A percentile compares a stretch with the other conserved stretches of the same genome.
These are phyloP conservation scores for Doris montereyensis DNA, from an alignment of 2,888 invertebrate species.

Conservation along the genomic window DNA sequence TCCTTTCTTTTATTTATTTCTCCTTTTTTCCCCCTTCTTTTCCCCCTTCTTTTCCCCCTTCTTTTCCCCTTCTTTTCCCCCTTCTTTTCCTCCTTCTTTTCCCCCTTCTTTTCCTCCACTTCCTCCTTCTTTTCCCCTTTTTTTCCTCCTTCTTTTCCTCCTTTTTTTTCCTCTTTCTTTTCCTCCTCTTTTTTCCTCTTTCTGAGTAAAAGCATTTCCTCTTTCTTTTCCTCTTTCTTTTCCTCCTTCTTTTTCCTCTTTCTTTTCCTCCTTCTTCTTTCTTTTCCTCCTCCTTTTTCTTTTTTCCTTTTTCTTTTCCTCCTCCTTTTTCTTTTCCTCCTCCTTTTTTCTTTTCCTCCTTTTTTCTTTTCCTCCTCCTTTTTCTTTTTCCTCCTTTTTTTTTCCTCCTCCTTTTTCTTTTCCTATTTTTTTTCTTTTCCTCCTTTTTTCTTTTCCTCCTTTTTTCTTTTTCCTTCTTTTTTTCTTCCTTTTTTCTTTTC, in stretches of 20 bases:
- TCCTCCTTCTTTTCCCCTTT: too few relatives aligned
- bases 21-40: too few relatives aligned
- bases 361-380: not conserved
- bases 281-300: not conserved
- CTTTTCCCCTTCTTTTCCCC: too few relatives aligned
- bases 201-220: not conserved
- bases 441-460: not conserved
- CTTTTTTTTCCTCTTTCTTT: too few relatives aligned
- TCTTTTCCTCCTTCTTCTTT: not conserved
- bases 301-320: not conserved
- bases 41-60: too few relatives aligned
- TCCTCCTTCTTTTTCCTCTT: not conserved
- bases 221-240: not conserved
- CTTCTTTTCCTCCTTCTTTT: too few relatives aligned
- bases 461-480: too few relatives aligned
- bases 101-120: too few relatives aligned
- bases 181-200: too few relatives aligned
- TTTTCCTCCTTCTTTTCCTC: too few relatives aligned
- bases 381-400: not conserved
- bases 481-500: too few relatives aligned
- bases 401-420: not conserved
- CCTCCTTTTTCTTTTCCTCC: not conserved
- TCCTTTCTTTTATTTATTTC: too few relatives aligned
- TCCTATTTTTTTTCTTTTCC: not conserved
- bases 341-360: not conserved